Conservation (phyloP, 2,797 vertebrate genomes). For the Girardinus metallicus region DNA sequence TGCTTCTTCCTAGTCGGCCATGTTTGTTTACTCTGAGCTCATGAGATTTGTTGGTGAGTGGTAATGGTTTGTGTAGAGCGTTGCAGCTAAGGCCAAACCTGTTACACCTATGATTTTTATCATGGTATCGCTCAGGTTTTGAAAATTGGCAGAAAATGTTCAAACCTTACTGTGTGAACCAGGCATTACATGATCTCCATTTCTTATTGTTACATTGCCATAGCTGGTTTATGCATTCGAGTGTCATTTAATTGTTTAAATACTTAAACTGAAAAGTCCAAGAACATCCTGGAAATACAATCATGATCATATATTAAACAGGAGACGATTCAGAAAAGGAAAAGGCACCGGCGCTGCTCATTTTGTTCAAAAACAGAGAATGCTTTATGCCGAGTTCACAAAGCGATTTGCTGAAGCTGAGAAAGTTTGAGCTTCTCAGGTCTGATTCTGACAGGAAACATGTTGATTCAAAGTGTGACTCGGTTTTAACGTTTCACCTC, state of each 20-base stretch:
- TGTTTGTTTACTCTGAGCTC: too few relatives aligned
- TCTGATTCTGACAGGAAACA: background rate
- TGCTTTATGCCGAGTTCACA: background rate
- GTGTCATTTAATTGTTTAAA: background rate
- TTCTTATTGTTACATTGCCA: too few relatives aligned
- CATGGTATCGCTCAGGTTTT: too few relatives aligned
- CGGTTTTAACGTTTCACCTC: background rate
- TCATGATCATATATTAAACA: background rate
- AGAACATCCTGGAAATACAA: background rate
- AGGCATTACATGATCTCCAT: too few relatives aligned
- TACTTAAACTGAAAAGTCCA: background rate
- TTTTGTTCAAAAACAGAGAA: background rate
- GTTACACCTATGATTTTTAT: too few relatives aligned
- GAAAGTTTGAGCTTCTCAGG: background rate
- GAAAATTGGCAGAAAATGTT: too few relatives aligned
- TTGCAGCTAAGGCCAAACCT: too few relatives aligned
- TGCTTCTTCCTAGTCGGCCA: too few relatives aligned
- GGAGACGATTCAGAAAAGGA: background rate
- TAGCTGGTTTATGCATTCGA: too few relatives aligned
- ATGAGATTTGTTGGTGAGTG: too few relatives aligned
- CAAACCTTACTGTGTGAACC: too few relatives aligned
- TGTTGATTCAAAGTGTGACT: background rate
- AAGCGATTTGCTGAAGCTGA: background rate
- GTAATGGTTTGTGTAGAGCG: too few relatives aligned
- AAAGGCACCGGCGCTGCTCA: background rate